phyloP scores from a whole-genome alignment of 2,888 invertebrate species.

The Timema cristinae region DNA sequence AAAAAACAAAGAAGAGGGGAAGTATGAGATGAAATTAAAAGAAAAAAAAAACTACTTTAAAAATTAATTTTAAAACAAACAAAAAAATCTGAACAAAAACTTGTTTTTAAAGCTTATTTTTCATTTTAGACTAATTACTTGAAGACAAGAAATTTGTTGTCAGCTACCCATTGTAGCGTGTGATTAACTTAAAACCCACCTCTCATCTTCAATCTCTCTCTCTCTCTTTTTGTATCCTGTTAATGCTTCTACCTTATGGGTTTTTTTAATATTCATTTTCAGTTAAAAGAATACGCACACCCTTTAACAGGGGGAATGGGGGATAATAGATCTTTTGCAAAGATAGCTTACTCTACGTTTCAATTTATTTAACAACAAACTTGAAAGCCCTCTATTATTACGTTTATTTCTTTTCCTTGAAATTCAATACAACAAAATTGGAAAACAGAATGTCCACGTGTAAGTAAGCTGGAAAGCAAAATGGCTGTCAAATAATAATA shows the following conservation, averaged over 20 bases:
- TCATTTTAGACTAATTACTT: constrained; percentile 13
- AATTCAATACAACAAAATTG: too few species aligned
- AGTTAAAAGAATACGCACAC: too few species aligned
- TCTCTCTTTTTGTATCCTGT: too few species aligned
- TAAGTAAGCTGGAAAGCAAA: too few species aligned
- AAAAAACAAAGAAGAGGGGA: not conserved
- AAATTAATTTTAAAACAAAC: not conserved
- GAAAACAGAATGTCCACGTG: too few species aligned
- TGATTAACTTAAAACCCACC: constrained; percentile 13
- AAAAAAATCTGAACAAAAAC: constrained; percentile 6
- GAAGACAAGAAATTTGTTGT: constrained; percentile 15
- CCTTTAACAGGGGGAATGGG: too few species aligned
- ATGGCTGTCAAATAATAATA: too few species aligned
- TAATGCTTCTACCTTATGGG: too few species aligned
- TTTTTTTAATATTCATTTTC: too few species aligned
- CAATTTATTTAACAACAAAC: constrained; percentile 1
- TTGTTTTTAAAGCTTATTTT: constrained; percentile 9
- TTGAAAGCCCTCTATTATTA: too few species aligned
- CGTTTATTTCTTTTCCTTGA: too few species aligned
- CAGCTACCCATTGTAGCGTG: constrained; percentile 10
- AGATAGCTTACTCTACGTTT: not conserved
- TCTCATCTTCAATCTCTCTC: not conserved
- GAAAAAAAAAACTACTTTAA: not conserved
- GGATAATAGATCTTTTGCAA: too few species aligned
- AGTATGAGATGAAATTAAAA: not conserved